These are phyloP conservation scores for Gobionotothen gibberifrons DNA, from an alignment of 2,797 vertebrate genomes.

Conservation along the genomic window DNA sequence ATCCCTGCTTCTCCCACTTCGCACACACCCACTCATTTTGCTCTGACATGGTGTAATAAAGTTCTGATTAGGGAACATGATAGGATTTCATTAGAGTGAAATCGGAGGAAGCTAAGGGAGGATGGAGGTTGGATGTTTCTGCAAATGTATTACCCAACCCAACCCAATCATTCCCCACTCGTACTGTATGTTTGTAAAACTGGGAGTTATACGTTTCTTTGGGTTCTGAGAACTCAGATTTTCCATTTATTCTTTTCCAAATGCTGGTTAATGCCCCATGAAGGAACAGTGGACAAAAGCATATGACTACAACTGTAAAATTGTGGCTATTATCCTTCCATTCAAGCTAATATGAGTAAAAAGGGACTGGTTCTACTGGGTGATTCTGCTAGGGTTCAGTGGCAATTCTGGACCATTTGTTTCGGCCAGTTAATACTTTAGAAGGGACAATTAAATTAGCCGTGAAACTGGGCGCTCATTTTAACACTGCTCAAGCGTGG, in stretches of 20 bases:
- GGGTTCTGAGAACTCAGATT: constrained; percentile 6
- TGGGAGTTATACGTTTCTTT: not conserved
- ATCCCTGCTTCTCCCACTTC: not conserved
- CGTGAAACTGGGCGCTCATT: constrained; percentile 28
- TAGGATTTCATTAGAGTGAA: constrained; percentile 70
- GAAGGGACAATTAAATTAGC: constrained; percentile 40
- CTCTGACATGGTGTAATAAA: constrained; percentile 62
- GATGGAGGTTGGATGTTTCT: constrained; percentile 42
- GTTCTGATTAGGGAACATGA: constrained; percentile 61
- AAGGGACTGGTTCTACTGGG: constrained; percentile 17
- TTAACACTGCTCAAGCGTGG: constrained; percentile 11
- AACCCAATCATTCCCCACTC: constrained; percentile 43
- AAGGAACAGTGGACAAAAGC: constrained; percentile 4
- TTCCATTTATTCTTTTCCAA: constrained; percentile 18
- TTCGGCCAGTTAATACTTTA: constrained; percentile 40
- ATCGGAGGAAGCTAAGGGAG: constrained; percentile 37
- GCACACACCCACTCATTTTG: constrained; percentile 32
- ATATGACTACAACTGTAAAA: constrained; percentile 25
- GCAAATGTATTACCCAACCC: constrained; percentile 46
- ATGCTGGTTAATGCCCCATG: constrained; percentile 21
- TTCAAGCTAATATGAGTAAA: constrained; percentile 13
- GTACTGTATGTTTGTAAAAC: not conserved
- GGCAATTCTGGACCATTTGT: constrained; percentile 34
- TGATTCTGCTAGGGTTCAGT: constrained; percentile 24
- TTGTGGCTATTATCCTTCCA: not conserved